phyloP scores from a whole-genome alignment of 2,888 invertebrate genomes.

The Leistus spinibarbis region DNA sequence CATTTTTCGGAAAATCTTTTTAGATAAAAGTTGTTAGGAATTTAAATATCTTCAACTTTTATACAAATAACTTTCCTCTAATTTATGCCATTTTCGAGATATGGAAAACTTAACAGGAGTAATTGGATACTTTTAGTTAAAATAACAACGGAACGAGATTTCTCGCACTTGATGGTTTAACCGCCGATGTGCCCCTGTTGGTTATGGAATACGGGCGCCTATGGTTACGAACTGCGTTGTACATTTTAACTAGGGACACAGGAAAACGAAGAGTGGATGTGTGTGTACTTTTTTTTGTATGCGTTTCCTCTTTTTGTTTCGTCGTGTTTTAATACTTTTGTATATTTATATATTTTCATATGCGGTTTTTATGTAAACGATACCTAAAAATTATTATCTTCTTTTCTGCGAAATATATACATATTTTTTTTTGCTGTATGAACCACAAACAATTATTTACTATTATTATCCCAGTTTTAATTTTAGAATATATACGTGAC shows the following conservation, averaged over 20 bases:
- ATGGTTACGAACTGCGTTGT: background rate
- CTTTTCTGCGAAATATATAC: no score
- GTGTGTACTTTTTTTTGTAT: background rate
- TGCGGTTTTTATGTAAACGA: background rate
- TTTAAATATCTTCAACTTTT: no score
- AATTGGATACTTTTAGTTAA: no score
- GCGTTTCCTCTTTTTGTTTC: conserved; percentile 1
- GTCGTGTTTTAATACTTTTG: background rate
- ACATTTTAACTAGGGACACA: background rate
- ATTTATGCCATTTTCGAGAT: no score
- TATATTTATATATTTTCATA: background rate
- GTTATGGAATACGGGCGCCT: background rate
- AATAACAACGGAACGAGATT: no score
- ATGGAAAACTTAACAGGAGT: no score
- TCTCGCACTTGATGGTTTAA: no score
- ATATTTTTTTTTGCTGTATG: background rate
- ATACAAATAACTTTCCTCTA: no score
- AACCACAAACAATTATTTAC: background rate
- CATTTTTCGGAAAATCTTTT: no score
- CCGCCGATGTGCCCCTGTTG: background rate
- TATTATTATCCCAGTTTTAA: background rate
- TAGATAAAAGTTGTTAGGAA: no score
- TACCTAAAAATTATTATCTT: background rate
- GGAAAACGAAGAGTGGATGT: background rate
- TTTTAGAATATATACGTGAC: background rate